A percentile compares a stretch with the other conserved stretches of the same genome.
These are phyloP conservation scores for Panagrolaimus sp. DNA, from an alignment of 1,140 invertebrate species.

Conservation along the genomic window DNA sequence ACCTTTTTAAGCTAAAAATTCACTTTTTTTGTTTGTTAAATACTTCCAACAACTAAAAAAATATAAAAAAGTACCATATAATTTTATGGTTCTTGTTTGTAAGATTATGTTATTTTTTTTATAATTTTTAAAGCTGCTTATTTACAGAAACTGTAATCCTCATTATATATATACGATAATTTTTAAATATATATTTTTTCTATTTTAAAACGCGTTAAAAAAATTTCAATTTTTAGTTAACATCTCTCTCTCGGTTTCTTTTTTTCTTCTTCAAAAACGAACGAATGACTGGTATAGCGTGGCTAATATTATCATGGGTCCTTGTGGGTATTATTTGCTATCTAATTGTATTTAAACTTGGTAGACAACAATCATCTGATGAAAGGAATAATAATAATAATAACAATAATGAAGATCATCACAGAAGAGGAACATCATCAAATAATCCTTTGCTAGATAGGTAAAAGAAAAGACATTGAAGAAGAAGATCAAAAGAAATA, in stretches of 20 bases:
- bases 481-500: too few relatives aligned
- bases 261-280: background rate
- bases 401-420: background rate
- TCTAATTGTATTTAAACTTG: background rate
- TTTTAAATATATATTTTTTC: background rate
- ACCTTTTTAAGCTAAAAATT: too few relatives aligned
- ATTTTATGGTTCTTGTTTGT: too few relatives aligned
- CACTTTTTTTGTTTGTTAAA: too few relatives aligned
- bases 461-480: too few relatives aligned
- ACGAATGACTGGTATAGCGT: slow-evolving; percentile 12
- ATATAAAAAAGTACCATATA: too few relatives aligned
- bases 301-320: slow-evolving; percentile 10
- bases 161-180: background rate
- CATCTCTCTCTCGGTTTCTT: too few relatives aligned
- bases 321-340: slow-evolving; percentile 7
- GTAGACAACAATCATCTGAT: background rate
- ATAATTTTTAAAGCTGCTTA: background rate
- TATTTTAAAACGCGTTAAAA: too few relatives aligned
- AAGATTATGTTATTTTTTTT: background rate
- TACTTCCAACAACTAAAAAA: too few relatives aligned
- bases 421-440: background rate
- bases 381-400: background rate
- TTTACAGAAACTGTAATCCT: background rate
- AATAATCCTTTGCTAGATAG: background rate
- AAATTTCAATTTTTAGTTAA: too few relatives aligned